Percentiles rank a stretch among this genome's conserved stretches.
phyloP scores from a whole-genome alignment of 2,888 invertebrate species.

The Anagyrus pseudococci region DNA sequence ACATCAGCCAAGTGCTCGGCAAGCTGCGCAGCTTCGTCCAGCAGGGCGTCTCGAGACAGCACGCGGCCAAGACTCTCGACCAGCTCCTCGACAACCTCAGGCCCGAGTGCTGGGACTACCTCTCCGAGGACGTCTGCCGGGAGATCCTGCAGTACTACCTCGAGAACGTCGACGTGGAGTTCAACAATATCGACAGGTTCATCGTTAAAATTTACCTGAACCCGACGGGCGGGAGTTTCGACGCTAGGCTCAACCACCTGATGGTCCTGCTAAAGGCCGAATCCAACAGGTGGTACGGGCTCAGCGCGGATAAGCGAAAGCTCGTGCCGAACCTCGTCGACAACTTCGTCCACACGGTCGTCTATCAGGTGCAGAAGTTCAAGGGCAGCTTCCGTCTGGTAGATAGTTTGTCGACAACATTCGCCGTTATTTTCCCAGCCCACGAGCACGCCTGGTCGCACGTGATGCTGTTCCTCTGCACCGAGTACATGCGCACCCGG shows the following conservation, averaged over 20 bases:
- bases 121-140: conserved; percentile 46
- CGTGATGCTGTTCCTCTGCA: conserved; percentile 31
- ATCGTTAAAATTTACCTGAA: conserved; percentile 29
- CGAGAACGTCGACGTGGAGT: conserved; percentile 2
- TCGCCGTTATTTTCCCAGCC: conserved; percentile 16
- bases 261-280: conserved; percentile 3
- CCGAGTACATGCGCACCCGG: conserved; percentile 12
- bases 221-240: conserved; percentile 14
- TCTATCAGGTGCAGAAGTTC: conserved; percentile 27
- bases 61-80: conserved; percentile 11
- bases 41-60: conserved; percentile 17
- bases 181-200: conserved; percentile 16
- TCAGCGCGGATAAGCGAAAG: conserved; percentile 19
- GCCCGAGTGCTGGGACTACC: conserved; percentile 16
- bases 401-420: conserved; percentile 13
- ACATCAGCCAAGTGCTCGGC: conserved; percentile 1
- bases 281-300: conserved; percentile 21
- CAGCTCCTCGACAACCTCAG: conserved; percentile 25
- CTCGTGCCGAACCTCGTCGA: conserved; percentile 20
- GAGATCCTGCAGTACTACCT: conserved; percentile 44
- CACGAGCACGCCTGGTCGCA: conserved; percentile 18
- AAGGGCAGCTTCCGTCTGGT: conserved; percentile 19
- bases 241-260: conserved; percentile 14
- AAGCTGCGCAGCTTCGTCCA: conserved; percentile 13
- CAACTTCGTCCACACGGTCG: conserved; percentile 16